Evolutionary conservation across 2,113 vertebrate genomes (phyloP).

Genomic region (Poeciliopsis turrubarensis): DNA sequence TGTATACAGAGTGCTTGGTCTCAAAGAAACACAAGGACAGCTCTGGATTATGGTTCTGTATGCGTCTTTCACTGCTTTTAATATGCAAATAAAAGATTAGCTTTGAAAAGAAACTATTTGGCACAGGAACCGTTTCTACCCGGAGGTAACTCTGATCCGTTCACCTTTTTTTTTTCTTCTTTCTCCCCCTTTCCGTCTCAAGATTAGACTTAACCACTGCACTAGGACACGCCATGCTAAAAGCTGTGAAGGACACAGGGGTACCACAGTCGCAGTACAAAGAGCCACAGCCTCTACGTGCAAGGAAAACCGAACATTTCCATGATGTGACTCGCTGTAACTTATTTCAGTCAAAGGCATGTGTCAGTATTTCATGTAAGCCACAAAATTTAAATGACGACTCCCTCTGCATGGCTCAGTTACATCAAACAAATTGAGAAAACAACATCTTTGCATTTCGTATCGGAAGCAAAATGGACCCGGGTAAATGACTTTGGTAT

Average conservation of each 20-base stretch:
- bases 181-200: neutral
- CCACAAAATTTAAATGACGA: conserved; percentile 31
- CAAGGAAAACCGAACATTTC: conserved; percentile 15
- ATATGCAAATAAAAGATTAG: conserved; percentile 81
- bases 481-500: conserved; percentile 57
- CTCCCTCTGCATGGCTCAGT: conserved; percentile 21
- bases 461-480: conserved; percentile 45
- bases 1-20: conserved; percentile 59
- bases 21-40: conserved; percentile 69
- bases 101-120: conserved; percentile 64
- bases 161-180: conserved; percentile 7
- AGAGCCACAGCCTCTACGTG: conserved; percentile 2
- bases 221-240: neutral
- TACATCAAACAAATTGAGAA: conserved; percentile 58
- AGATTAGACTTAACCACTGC: conserved; percentile 34
- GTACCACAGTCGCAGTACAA: neutral
- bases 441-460: conserved; percentile 38
- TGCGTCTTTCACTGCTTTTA: conserved; percentile 72
- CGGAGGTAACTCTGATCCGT: conserved; percentile 57
- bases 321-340: conserved; percentile 27
- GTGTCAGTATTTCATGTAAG: conserved; percentile 32
- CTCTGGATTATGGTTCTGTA: conserved; percentile 67
- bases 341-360: conserved; percentile 38
- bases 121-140: conserved; percentile 54
- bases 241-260: neutral